phyloP scores from a whole-genome alignment of 2,113 vertebrate genomes.

The Calyptomena viridis region DNA sequence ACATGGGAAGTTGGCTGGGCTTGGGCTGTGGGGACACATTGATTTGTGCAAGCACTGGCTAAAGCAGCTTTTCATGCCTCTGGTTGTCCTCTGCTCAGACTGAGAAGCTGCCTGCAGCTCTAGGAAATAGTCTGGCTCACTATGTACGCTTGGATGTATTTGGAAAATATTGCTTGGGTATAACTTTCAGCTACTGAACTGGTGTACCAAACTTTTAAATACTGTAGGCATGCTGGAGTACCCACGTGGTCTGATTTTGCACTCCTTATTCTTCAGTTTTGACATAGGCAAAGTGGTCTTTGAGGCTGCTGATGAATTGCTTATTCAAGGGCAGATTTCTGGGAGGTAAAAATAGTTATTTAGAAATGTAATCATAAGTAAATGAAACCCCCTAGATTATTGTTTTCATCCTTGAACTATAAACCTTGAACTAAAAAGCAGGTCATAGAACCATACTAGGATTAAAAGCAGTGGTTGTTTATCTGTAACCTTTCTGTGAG shows the following conservation, averaged over 20 bases:
- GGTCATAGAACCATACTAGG: background rate
- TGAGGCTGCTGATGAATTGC: background rate
- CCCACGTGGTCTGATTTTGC: background rate
- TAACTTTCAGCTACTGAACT: background rate
- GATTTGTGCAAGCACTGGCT: background rate
- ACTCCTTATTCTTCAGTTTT: background rate
- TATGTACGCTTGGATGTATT: background rate
- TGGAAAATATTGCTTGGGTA: background rate
- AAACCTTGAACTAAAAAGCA: too few relatives aligned
- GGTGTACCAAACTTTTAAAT: background rate
- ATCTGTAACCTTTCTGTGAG: background rate
- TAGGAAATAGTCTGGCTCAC: background rate
- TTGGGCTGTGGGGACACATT: accelerated
- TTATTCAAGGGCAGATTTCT: background rate
- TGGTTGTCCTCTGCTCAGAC: background rate
- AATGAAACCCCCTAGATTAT: background rate
- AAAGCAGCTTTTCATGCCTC: background rate
- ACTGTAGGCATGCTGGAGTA: background rate
- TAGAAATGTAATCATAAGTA: background rate
- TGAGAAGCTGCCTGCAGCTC: background rate
- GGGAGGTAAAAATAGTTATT: background rate
- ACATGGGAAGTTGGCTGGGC: background rate
- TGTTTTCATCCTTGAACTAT: background rate
- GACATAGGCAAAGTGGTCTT: background rate
- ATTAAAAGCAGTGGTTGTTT: background rate